Evolutionary conservation across 2,888 invertebrate species (phyloP).

Genomic region (Troides oblongomaculatus): DNA sequence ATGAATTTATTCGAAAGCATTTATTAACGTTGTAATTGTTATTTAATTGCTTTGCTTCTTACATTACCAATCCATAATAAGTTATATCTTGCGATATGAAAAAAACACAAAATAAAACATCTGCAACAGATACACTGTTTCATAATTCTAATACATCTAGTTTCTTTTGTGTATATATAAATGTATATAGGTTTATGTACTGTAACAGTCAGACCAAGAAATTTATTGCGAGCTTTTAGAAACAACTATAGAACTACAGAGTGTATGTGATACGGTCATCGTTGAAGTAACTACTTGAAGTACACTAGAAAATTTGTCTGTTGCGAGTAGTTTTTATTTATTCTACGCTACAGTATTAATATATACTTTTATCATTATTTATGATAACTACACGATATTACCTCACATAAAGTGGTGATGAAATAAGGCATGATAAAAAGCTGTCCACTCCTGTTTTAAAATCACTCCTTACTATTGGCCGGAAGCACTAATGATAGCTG

Average conservation of each 20-base stretch:
- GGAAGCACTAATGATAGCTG: background rate
- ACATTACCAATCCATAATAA: background rate
- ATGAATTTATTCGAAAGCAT: slow-evolving; percentile 1
- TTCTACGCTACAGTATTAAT: background rate
- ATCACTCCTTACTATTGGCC: background rate
- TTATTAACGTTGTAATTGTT: background rate
- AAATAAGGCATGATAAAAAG: background rate
- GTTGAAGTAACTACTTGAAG: slow-evolving; percentile 8
- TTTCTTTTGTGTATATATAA: background rate
- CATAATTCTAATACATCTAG: too few species aligned
- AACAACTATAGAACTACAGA: slow-evolving; percentile 13
- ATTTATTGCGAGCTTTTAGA: slow-evolving; percentile 24
- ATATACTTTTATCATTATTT: background rate
- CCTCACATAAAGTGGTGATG: background rate
- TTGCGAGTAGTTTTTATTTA: background rate
- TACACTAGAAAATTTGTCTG: background rate
- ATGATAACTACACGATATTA: background rate
- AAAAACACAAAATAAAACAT: background rate
- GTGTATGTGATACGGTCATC: slow-evolving; percentile 8
- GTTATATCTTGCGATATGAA: background rate
- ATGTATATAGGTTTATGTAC: background rate
- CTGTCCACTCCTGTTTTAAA: background rate
- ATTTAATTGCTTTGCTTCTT: background rate
- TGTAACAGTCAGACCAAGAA: slow-evolving; percentile 8
- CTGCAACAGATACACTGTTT: background rate